Evolutionary conservation across 2,797 vertebrate species (phyloP).

Genomic region (Petrocephalus sullivani): DNA sequence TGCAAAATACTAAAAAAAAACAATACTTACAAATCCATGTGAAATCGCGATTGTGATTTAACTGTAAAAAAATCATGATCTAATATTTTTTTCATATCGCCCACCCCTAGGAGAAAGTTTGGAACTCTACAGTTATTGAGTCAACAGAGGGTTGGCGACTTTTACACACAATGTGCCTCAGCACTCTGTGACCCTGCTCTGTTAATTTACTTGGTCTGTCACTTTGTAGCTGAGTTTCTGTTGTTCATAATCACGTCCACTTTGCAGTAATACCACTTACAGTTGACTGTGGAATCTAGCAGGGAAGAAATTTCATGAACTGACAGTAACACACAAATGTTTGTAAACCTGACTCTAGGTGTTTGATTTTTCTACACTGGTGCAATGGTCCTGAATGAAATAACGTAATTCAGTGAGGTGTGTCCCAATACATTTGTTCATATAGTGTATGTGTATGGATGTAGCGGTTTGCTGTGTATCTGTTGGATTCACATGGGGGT

Average conservation of each 20-base stretch:
- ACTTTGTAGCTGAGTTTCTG: neutral
- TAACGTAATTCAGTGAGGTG: neutral
- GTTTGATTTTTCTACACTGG: neutral
- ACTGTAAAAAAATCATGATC: too few species aligned
- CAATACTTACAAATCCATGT: too few species aligned
- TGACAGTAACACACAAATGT: neutral
- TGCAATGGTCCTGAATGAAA: neutral
- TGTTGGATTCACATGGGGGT: neutral
- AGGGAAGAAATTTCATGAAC: neutral
- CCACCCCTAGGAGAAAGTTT: neutral
- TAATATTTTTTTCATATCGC: too few species aligned
- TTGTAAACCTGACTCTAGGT: neutral
- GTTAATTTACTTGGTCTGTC: neutral
- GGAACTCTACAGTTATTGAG: neutral
- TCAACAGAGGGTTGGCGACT: too few species aligned
- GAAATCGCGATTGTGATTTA: too few species aligned
- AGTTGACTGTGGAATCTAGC: neutral
- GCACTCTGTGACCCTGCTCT: neutral
- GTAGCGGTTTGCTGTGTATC: neutral
- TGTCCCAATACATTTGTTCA: neutral
- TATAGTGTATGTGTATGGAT: neutral
- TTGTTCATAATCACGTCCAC: neutral
- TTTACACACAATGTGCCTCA: neutral
- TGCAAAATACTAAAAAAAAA: too few species aligned
- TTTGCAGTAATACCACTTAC: neutral